Conservation (phyloP, 2,797 vertebrate genomes). For the Phrynocephalus forsythii region DNA sequence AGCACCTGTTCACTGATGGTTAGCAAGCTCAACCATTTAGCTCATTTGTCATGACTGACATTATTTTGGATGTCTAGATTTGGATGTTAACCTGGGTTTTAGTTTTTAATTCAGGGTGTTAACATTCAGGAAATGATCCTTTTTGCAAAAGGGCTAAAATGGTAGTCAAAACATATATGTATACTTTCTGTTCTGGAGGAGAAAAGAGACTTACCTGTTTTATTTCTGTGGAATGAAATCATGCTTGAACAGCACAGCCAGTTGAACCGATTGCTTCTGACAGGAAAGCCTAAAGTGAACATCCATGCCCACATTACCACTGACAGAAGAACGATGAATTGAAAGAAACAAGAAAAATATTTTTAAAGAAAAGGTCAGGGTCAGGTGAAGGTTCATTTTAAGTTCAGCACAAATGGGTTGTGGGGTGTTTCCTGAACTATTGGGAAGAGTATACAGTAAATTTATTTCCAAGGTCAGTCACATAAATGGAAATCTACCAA, state of each 20-base stretch:
- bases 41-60: too few species aligned
- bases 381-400: neutral
- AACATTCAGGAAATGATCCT: neutral
- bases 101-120: neutral
- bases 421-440: neutral
- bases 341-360: neutral
- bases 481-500: neutral
- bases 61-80: too few species aligned
- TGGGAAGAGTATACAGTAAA: neutral
- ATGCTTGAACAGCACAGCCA: conserved; percentile 11
- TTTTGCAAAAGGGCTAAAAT: neutral
- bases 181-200: conserved; percentile 28
- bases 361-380: neutral
- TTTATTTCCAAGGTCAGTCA: neutral
- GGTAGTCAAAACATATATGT: neutral
- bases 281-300: conserved; percentile 24
- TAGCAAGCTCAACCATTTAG: too few species aligned
- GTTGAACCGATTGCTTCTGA: conserved; percentile 40
- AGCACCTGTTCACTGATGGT: too few species aligned
- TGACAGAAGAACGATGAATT: neutral
- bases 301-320: fast-evolving
- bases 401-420: neutral
- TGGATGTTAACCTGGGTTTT: too few species aligned
- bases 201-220: neutral
- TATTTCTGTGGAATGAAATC: conserved; percentile 2